Base-by-base conservation (phyloP, 2,113 vertebrate species). In the Campylomormyrus numenius region DNA sequence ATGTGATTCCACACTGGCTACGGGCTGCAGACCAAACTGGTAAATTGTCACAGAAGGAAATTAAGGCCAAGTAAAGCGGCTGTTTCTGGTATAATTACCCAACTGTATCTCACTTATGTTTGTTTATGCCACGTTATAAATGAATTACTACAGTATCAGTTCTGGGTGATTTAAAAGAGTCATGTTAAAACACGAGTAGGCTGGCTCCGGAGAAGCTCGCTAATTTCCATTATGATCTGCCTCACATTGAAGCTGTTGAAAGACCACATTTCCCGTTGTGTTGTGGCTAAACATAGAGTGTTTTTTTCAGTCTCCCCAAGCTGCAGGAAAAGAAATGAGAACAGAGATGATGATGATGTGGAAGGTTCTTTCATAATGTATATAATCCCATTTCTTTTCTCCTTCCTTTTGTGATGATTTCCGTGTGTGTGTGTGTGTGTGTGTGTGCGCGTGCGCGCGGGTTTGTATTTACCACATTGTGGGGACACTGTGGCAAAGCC, bases 91-190 rank as follows among this genome's bases (percentile, higher is more conserved):
- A 48, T 87, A 87, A 87, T 87, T 87, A 31, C 35, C 80, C 35
- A 84, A 84, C 49, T 83, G 17, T 80, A 89, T 80, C 88, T 89
- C 48, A 80, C 88, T 80, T 77, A 39, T 49, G 70, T 50, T 50
- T 80, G 66, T 80, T 89, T 89, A 89, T 89, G 66, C 19, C 66
- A 52, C 19, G n/a, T 89, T 89, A 52, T 80, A 89, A 89, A 52
- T 89, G 48, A 80, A 80, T 80, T 80, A 89, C 31, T 89, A 80
- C 27, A 42, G n/a, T 80, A 52, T 80, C 74, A 7, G 74, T 89
- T 89, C 27, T 21, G n/a, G 24, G 48, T 80, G 56, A 27, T 21
- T 77, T 80, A 24, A 77, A 77, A 80, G 24, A 35, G 66, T 8
- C 35, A 24, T 19, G 50, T 89, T 84, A 85, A 42, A 84, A 84